Evolutionary conservation across 2,888 invertebrate genomes (phyloP).

Genomic region (Hirtodrosophila trivittata): DNA sequence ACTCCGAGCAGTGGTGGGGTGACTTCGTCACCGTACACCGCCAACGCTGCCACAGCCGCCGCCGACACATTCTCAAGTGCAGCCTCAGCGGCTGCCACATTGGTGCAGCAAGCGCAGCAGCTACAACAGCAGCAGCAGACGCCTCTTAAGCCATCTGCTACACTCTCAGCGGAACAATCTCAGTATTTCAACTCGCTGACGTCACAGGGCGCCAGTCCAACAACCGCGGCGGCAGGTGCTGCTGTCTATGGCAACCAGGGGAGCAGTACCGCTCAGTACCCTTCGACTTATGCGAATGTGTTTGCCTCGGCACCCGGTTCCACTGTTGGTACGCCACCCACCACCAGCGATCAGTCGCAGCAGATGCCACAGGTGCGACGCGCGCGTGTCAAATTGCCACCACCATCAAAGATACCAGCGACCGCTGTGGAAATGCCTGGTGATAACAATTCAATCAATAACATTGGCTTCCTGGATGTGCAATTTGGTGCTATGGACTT

Average conservation of each 20-base stretch:
- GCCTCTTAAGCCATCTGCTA: slow-evolving; percentile 86
- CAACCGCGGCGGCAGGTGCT: slow-evolving; percentile 57
- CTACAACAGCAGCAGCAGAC: slow-evolving; percentile 83
- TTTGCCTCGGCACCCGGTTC: slow-evolving; percentile 76
- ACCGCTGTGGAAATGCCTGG: slow-evolving; percentile 99
- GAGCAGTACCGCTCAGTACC: slow-evolving; percentile 70
- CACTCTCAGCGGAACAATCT: slow-evolving; percentile 87
- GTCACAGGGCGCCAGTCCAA: slow-evolving; percentile 77
- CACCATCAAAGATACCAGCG: slow-evolving; percentile 96
- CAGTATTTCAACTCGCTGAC: slow-evolving; percentile 86
- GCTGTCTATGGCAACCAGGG: slow-evolving; percentile 51
- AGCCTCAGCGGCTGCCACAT: slow-evolving; percentile 76
- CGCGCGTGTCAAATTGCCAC: slow-evolving; percentile 90
- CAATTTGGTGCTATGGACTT: slow-evolving; percentile 96
- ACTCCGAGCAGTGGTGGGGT: slow-evolving; percentile 43
- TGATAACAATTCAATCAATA: slow-evolving; percentile 88
- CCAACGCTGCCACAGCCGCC: slow-evolving; percentile 36
- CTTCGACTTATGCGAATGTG: slow-evolving; percentile 82
- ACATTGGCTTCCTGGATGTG: slow-evolving; percentile 92
- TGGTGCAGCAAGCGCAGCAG: slow-evolving; percentile 82
- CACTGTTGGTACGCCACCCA: slow-evolving; percentile 56
- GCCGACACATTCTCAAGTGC: slow-evolving; percentile 79
- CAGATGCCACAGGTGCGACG: slow-evolving; percentile 84
- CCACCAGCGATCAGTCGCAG: slow-evolving; percentile 69
- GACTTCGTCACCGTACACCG: slow-evolving; percentile 55